phyloP scores from a whole-genome alignment of 2,888 invertebrate species.

The Gymnoscelis rufifasciata region DNA sequence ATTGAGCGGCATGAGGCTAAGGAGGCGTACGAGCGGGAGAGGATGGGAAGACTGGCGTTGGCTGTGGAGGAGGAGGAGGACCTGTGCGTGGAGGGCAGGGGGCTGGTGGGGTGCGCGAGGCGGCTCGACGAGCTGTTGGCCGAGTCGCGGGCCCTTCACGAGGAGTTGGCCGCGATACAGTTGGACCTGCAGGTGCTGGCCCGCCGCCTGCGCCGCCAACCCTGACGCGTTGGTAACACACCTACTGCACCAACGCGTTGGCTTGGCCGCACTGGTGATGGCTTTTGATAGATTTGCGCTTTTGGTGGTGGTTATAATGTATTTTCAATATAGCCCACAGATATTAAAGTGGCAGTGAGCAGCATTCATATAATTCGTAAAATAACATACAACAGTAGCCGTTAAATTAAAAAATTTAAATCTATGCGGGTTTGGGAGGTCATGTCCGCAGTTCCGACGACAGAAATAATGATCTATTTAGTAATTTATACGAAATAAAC shows the following conservation, averaged over 20 bases:
- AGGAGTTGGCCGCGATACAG: conserved; percentile 69
- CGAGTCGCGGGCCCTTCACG: conserved; percentile 67
- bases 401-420: too few relatives aligned
- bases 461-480: too few relatives aligned
- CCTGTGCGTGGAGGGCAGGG: conserved; percentile 40
- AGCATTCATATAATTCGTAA: too few relatives aligned
- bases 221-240: conserved; percentile 69
- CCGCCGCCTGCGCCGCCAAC: conserved; percentile 60
- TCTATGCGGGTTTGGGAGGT: too few relatives aligned
- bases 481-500: too few relatives aligned
- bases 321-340: too few relatives aligned
- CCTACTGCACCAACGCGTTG: conserved; percentile 27
- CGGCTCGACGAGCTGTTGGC: conserved; percentile 65
- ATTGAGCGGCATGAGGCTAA: conserved; percentile 13
- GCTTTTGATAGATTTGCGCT: not conserved
- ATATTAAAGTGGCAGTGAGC: too few relatives aligned
- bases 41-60: conserved; percentile 62
- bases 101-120: conserved; percentile 50
- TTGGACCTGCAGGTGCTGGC: conserved; percentile 77
- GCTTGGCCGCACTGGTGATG: conserved; percentile 17
- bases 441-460: too few relatives aligned
- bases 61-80: conserved; percentile 68
- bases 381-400: too few relatives aligned
- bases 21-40: conserved; percentile 62
- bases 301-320: not conserved